Base-by-base conservation (phyloP, 1,140 invertebrate genomes). In the Drosophila simulans region DNA sequence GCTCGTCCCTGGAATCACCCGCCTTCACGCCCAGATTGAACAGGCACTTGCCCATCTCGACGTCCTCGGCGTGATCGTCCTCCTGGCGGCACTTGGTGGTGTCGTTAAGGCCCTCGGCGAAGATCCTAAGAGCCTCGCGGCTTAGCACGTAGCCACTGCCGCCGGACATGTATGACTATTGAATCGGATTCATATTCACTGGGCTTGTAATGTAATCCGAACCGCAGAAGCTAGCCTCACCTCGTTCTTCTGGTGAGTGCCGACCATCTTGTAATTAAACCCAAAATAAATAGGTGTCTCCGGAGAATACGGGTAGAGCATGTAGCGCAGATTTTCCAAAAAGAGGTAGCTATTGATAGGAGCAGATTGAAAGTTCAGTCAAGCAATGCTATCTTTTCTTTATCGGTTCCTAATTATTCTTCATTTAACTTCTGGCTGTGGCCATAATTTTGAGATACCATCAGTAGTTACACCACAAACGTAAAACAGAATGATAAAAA, bases 111-210 rank as follows among this genome's bases (percentile, higher is more conserved):
- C 94, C 96, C 56, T 94, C 94, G 5, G 97, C 95, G 84, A 98
- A 97, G 58, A 94, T 92, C 39, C 94, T 93, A 1, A 98, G 73
- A 1, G 96, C 96, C 90, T 95, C 95, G 42, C 94, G 94, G 83
- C 98, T 98, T 39, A 99, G 93, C 37, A 99, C 97, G 93, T 99
- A 99, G 11, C 97, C 97, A 62, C 96, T 96, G 5, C 97, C 97
- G 80, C 97, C 97, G 83, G 97, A 98, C 97, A 98, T 98, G 91
- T 98, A 99, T 0, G 97, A 97, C 93, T 97, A 15, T 0, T 0
- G 37, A 39, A 39, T 39, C 0, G 5, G 43, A 3, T 11, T 3
- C 20, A 20, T 4, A 22, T 22, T 22, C 12, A 22, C 4, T 42
- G n/a, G 1, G 8, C 3, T 8, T 4, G 17, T 46, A 13, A 17